Conservation (phyloP, 2,797 vertebrate genomes). For the Notolepis coatsorum region DNA sequence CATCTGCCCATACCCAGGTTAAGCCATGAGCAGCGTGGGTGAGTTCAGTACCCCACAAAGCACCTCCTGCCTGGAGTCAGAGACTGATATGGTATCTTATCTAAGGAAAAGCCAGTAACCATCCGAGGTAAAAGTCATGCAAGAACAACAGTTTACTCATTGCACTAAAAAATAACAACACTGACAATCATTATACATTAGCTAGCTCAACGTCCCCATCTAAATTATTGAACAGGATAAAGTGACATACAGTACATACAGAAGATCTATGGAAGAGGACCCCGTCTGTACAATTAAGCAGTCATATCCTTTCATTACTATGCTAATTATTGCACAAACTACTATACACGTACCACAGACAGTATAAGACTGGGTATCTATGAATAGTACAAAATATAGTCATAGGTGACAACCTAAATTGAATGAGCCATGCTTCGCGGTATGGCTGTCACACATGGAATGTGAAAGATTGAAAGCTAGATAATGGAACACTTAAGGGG, state of each 20-base stretch:
- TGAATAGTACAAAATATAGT: constrained; percentile 26
- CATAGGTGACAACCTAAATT: background rate
- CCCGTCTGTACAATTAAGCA: background rate
- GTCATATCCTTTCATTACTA: no score
- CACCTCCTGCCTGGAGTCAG: constrained; percentile 6
- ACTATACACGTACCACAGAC: no score
- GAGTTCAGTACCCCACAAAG: constrained; percentile 14
- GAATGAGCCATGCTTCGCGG: background rate
- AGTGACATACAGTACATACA: no score
- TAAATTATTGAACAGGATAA: background rate
- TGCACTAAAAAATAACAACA: background rate
- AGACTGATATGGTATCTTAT: constrained; percentile 12
- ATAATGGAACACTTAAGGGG: background rate
- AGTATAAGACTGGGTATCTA: background rate
- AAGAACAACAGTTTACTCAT: background rate
- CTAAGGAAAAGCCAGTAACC: background rate
- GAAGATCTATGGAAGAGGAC: background rate
- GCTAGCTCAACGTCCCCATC: background rate
- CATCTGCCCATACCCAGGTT: constrained; percentile 9
- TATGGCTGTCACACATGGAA: constrained; percentile 10
- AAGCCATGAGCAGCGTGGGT: background rate
- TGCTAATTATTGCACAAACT: no score
- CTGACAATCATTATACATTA: background rate
- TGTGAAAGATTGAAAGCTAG: background rate
- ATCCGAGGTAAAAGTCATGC: background rate